These are phyloP conservation scores for Atherinomorus stipes DNA, from an alignment of 2,113 vertebrate species.

Conservation along the genomic window DNA sequence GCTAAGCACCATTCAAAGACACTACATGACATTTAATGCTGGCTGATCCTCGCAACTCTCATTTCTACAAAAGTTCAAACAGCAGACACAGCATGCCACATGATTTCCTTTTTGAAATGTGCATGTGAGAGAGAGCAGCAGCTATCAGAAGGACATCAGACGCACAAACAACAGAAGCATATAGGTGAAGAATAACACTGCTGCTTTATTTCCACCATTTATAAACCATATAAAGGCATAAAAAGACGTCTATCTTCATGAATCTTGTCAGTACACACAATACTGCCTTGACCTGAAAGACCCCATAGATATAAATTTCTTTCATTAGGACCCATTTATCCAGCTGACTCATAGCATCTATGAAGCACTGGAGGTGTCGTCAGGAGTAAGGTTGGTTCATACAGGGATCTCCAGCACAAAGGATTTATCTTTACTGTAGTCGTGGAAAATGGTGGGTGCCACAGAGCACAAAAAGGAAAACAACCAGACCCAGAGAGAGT, in stretches of 20 bases:
- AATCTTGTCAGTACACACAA: no score
- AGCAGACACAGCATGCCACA: neutral
- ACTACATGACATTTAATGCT: constrained; percentile 10
- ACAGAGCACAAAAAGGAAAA: no score
- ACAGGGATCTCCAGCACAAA: neutral
- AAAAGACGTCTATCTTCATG: no score
- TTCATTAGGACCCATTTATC: constrained; percentile 31
- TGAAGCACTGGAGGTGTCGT: constrained; percentile 1
- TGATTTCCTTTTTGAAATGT: constrained; percentile 16
- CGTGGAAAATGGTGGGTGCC: no score
- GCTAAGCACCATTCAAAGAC: constrained; percentile 15
- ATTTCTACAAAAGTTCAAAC: neutral
- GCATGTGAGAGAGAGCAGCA: neutral
- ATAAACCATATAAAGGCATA: neutral
- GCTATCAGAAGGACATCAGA: neutral
- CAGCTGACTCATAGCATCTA: neutral
- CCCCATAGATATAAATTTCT: neutral
- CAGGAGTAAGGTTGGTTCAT: neutral
- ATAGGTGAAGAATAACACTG: neutral
- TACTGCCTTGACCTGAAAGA: constrained; percentile 17
- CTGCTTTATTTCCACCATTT: no score
- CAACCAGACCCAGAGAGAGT: no score
- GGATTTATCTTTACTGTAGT: neutral
- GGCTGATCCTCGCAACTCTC: constrained; percentile 21
- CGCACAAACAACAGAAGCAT: neutral